A percentile compares a stretch with the other conserved stretches of the same genome.
phyloP scores from a whole-genome alignment of 1,140 invertebrate species.

The Drosophila albomicans region DNA sequence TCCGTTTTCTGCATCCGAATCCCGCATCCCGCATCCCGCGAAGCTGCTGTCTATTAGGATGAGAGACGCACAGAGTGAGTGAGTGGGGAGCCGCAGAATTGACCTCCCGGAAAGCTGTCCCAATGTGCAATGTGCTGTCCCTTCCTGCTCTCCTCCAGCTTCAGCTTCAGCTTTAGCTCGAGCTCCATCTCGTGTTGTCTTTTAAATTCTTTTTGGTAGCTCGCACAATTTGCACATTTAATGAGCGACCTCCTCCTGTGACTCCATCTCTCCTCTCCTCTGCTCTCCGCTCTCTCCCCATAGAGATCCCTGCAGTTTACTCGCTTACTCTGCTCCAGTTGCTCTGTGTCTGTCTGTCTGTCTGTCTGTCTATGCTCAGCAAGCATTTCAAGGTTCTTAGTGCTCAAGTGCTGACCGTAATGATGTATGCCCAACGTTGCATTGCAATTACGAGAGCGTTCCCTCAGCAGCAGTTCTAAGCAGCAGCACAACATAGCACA shows the following conservation, averaged over 20 bases:
- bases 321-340: neutral
- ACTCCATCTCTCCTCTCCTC: neutral
- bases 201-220: conserved; percentile 47
- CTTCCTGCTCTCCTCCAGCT: neutral
- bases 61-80: too few relatives aligned
- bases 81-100: conserved; percentile 15
- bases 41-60: conserved; percentile 30
- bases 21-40: neutral
- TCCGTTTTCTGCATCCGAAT: neutral
- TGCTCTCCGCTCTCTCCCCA: too few relatives aligned
- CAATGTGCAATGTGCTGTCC: neutral
- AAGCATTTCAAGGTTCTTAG: conserved; percentile 29
- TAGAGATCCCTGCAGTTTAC: neutral
- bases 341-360: neutral
- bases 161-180: neutral
- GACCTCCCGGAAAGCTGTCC: conserved; percentile 17
- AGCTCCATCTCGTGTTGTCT: conserved; percentile 20
- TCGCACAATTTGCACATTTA: conserved; percentile 58
- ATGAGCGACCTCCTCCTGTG: conserved; percentile 32
- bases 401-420: conserved; percentile 53
- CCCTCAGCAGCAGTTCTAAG: conserved; percentile 4
- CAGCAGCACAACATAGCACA: neutral
- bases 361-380: conserved; percentile 1
- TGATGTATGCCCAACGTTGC: conserved; percentile 47
- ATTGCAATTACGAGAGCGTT: conserved; percentile 34